Percentiles rank a stretch among this genome's conserved stretches.
phyloP scores from a whole-genome alignment of 2,797 vertebrate species.

The Leucoraja ocellata region DNA sequence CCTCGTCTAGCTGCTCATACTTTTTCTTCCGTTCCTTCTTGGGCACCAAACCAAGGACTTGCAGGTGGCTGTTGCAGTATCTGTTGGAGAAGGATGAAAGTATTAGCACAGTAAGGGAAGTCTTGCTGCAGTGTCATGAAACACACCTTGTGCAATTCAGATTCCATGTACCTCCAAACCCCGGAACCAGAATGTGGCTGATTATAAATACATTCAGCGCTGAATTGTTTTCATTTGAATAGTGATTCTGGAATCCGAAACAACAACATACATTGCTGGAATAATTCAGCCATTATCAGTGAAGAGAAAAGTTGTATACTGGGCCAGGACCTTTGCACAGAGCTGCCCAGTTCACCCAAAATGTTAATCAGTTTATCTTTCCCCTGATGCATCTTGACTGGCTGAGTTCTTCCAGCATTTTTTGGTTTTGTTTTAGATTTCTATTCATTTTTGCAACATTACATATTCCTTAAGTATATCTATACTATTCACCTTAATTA shows the following conservation, averaged over 20 bases:
- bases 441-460: no score
- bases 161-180: background rate
- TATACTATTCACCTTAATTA: background rate
- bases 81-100: constrained; percentile 54
- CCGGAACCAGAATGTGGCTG: background rate
- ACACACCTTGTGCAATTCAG: background rate
- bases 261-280: no score
- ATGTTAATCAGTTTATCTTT: no score
- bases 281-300: no score
- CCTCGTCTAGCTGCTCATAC: constrained; percentile 86
- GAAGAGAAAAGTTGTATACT: no score
- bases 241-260: no score
- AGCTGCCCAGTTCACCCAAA: no score
- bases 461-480: background rate
- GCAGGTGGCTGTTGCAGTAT: constrained; percentile 99
- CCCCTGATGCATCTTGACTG: no score
- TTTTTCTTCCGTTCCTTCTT: constrained; percentile 99
- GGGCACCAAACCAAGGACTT: constrained; percentile 97
- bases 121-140: background rate
- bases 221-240: background rate
- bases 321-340: no score
- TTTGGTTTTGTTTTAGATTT: no score
- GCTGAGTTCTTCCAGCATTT: no score
- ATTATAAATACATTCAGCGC: background rate
- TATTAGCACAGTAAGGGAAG: background rate